Evolutionary conservation across 2,113 vertebrate species (phyloP).

Genomic region (Hypomesus transpacificus): DNA sequence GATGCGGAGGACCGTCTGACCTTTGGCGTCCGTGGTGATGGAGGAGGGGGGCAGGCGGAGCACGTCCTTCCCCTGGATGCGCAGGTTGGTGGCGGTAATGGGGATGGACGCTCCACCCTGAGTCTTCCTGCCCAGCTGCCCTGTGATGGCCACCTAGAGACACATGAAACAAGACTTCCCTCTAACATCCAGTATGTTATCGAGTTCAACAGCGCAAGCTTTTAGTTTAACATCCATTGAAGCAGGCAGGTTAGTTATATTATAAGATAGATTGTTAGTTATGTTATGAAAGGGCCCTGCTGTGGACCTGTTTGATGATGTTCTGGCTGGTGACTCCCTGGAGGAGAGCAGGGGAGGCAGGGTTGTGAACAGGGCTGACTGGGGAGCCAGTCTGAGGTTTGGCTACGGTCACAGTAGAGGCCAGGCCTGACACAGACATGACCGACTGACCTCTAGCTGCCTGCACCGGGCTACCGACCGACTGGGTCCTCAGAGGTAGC

Average conservation of each 20-base stretch:
- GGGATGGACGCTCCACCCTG: slow-evolving; percentile 80
- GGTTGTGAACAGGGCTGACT: slow-evolving; percentile 70
- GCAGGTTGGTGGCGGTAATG: slow-evolving; percentile 88
- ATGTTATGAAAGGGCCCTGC: neutral
- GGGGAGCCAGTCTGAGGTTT: slow-evolving; percentile 81
- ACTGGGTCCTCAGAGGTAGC: slow-evolving; percentile 83
- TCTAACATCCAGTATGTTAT: neutral
- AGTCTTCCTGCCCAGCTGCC: slow-evolving; percentile 88
- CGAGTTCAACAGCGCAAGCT: no score
- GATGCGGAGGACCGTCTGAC: slow-evolving; percentile 93
- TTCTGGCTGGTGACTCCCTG: slow-evolving; percentile 83
- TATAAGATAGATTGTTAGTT: no score
- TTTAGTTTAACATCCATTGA: no score
- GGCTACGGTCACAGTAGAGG: slow-evolving; percentile 68
- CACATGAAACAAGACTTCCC: neutral
- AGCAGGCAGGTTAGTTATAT: no score
- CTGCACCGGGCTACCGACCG: slow-evolving; percentile 70
- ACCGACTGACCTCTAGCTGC: slow-evolving; percentile 60
- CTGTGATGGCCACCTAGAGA: slow-evolving; percentile 88
- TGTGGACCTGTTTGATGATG: slow-evolving; percentile 90
- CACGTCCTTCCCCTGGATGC: slow-evolving; percentile 95
- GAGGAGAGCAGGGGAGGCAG: slow-evolving; percentile 76
- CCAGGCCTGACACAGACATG: slow-evolving; percentile 77
- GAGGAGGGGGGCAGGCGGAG: slow-evolving; percentile 90
- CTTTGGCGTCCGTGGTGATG: slow-evolving; percentile 94